Base-by-base conservation (phyloP, 2,888 invertebrate genomes). In the Ferrisia virgata region DNA sequence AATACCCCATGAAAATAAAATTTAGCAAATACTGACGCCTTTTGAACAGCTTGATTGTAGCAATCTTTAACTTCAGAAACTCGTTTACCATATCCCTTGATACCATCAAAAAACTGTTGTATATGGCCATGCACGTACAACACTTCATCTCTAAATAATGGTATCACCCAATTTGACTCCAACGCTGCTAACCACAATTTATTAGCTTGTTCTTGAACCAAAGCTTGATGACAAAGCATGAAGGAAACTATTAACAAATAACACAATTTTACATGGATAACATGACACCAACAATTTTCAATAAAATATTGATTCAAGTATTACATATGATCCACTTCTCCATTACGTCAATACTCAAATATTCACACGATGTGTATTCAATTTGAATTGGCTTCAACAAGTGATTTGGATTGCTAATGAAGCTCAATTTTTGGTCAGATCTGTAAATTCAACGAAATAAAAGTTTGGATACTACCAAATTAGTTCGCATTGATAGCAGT, bases 321-420 rank as follows among this genome's bases (percentile, higher is more conserved):
- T 89, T 88, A 92, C 92, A 95, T 87, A 99, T 95, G 33, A 99
- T 94, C 98, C 98, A 99, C 87, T 96, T 92, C 88, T 99, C 99
- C 91, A 99, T 94, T 53, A 93, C 92, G 88, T 99, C 99, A 85
- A 99, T 89, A 0, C 99, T 98, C 80, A 99, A 90, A 89, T 96
- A 99, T 90, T 99, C 99, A 89, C 98, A 99, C 1, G 98, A 98
- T 92, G 98, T 97, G 28, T 95, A 96, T 87, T 98, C 98, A 0
- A 97, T 97, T 87, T 96, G 94, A 0, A 97, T 95, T 4, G 98
- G 97, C 89, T 97, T 98, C 25, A 99, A 90, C 83, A 99, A 92
- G 87, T 96, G 95, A n/a, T 94, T 93, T 0, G 99, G 98, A 89
- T 96, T 97, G 36, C 97, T 95, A 2, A 98, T 95, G 64, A 99